Conservation (phyloP, 2,113 vertebrate species). For the Dromiciops gliroides region DNA sequence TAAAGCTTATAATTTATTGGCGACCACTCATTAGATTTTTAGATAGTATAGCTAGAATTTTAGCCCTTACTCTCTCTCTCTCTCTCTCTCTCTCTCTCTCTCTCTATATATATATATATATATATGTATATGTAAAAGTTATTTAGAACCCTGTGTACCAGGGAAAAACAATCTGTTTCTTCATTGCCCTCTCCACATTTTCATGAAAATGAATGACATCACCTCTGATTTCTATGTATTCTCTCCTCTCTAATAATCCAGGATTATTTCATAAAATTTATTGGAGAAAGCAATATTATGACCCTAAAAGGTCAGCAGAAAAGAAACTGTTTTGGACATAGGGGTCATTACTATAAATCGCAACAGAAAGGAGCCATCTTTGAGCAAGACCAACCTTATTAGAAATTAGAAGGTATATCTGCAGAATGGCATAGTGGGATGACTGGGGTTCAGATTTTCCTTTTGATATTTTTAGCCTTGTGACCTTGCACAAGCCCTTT, state of each 20-base stretch:
- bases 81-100: too few species aligned
- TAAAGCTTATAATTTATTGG: too few species aligned
- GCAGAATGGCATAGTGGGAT: not conserved
- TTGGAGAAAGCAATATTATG: not conserved
- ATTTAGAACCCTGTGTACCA: too few species aligned
- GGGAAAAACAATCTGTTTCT: too few species aligned
- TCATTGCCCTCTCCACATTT: too few species aligned
- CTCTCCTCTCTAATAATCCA: fast-evolving
- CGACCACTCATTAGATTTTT: too few species aligned
- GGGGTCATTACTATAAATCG: not conserved
- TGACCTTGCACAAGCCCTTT: not conserved
- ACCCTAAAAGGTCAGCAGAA: not conserved
- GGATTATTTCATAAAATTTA: not conserved
- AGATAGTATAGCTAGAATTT: too few species aligned
- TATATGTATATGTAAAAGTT: too few species aligned
- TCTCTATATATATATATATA: too few species aligned
- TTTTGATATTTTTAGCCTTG: not conserved
- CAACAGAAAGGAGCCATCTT: not conserved
- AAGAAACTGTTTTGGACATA: not conserved
- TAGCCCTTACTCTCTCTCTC: too few species aligned
- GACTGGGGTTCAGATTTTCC: not conserved
- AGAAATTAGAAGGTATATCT: not conserved
- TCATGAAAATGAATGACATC: too few species aligned
- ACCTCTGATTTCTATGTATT: too few species aligned
- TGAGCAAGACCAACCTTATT: not conserved